These are phyloP conservation scores for Bryconaethiops microstoma DNA, from an alignment of 2,797 vertebrate genomes.

Conservation along the genomic window DNA sequence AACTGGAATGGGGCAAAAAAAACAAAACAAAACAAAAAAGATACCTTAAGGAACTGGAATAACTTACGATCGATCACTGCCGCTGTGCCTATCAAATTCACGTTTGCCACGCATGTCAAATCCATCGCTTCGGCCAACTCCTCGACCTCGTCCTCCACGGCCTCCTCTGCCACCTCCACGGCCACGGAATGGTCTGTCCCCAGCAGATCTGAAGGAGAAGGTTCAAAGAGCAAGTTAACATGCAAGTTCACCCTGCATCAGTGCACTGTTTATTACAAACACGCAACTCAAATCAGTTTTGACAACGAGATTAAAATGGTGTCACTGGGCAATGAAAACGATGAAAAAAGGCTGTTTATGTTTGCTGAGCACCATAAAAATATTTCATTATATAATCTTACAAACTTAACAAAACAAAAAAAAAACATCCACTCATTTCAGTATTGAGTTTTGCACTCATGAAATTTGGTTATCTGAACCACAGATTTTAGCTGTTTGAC, in stretches of 20 bases:
- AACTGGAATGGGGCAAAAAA: background rate
- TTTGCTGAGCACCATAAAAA: no score
- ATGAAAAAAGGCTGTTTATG: no score
- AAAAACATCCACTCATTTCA: no score
- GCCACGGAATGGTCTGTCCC: slow-evolving; percentile 84
- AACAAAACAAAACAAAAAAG: background rate
- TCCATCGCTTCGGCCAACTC: slow-evolving; percentile 91
- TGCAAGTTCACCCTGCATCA: background rate
- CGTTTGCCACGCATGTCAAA: slow-evolving; percentile 97
- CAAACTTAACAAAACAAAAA: no score
- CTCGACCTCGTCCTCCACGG: slow-evolving; percentile 85
- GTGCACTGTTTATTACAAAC: no score
- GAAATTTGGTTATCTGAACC: no score
- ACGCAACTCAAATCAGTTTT: no score
- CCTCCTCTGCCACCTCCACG: slow-evolving; percentile 86
- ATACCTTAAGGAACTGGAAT: slow-evolving; percentile 42
- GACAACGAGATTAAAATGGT: no score
- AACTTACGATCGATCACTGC: slow-evolving; percentile 97
- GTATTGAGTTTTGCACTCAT: no score
- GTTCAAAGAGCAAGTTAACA: background rate
- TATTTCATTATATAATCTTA: no score
- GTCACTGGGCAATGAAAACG: no score
- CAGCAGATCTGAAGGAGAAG: slow-evolving; percentile 71
- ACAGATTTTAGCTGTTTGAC: no score
- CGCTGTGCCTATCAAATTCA: slow-evolving; percentile 98